Base-by-base conservation (phyloP, 2,113 vertebrate genomes). In the Anolis carolinensis region DNA sequence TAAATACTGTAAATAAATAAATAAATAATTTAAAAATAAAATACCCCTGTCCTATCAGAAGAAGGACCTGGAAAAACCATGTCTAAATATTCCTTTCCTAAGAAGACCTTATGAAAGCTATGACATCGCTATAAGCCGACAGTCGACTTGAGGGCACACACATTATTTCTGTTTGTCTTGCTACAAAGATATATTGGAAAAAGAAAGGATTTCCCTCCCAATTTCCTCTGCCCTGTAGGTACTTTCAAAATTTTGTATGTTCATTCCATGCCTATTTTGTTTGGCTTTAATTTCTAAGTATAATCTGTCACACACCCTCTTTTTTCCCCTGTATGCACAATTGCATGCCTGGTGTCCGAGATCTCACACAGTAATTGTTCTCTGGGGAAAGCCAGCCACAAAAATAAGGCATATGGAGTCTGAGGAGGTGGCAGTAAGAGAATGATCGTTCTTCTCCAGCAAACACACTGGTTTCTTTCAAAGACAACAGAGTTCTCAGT, bases 381-480 rank as follows among this genome's bases (percentile, higher is more conserved):
- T 93, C 92, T 82, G 85, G 94, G 94, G 95, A 94, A 91, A 93
- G 50, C 44, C 90, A 94, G 91, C 89, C 91, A 90, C 84, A 89
- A 89, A 79, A 73, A 73, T n/a, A 65, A 93, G 95, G 68, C 94
- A 95, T 94, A 93, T 89, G 91, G 92, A 88, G 87, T 88, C 91
- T 85, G 86, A 92, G 91, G 91, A 79, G 79, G 87, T 48, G 65
- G 25, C 70, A 32, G n/a, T 70, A 50, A 71, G 48, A 78, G 83
- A 85, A 78, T 36, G 59, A 23, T 36, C 13, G 18, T 32, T 88
- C 86, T 92, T 90, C 90, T 88, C 91, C 81, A 13, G 34, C 89
- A 88, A 86, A 62, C 91, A 93, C 91, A 90, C 77, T 1, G 89
- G 86, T 44, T 0, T 89, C 20, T 88, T 86, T 84, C 83, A 84